phyloP scores from a whole-genome alignment of 2,888 invertebrate species.

The Ormyrus thymus region DNA sequence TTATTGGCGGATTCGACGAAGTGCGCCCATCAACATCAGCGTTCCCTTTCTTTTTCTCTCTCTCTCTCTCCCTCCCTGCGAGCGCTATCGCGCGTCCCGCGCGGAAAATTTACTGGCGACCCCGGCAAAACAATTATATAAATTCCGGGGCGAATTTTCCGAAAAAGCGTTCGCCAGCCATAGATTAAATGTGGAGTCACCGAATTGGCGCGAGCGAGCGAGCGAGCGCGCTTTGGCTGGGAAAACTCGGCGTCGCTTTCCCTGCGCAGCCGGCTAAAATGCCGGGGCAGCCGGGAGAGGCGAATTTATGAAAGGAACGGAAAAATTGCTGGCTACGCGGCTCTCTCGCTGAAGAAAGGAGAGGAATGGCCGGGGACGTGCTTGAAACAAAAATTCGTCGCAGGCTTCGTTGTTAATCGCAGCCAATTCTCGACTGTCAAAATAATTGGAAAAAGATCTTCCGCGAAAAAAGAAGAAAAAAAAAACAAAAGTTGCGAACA shows the following conservation, averaged over 20 bases:
- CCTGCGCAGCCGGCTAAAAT: constrained; percentile 20
- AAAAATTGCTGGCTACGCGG: constrained; percentile 54
- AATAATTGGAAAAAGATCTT: too few relatives aligned
- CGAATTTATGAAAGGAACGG: constrained; percentile 51
- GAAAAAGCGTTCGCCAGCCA: constrained; percentile 69
- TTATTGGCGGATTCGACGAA: constrained; percentile 69
- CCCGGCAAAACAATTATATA: constrained; percentile 74
- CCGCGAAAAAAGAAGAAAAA: too few relatives aligned
- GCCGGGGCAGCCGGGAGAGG: background rate
- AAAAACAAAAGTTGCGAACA: too few relatives aligned
- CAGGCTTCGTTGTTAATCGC: background rate
- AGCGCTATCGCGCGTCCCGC: constrained; percentile 51
- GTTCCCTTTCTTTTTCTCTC: constrained; percentile 52
- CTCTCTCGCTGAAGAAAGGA: constrained; percentile 7
- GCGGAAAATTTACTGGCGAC: constrained; percentile 70
- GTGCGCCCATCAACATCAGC: constrained; percentile 69
- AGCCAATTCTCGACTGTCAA: too few relatives aligned
- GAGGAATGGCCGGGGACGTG: constrained; percentile 11
- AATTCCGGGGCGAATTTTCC: constrained; percentile 71
- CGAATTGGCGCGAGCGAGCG: constrained; percentile 51
- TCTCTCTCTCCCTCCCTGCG: constrained; percentile 50
- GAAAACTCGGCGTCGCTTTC: constrained; percentile 44
- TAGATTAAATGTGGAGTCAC: constrained; percentile 69
- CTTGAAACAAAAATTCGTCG: constrained; percentile 13
- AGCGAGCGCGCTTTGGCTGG: constrained; percentile 40